Evolutionary conservation across 2,113 vertebrate genomes (phyloP), one percentile per base, ranked within the genome.

Genomic region (Perognathus longimembris): DNA sequence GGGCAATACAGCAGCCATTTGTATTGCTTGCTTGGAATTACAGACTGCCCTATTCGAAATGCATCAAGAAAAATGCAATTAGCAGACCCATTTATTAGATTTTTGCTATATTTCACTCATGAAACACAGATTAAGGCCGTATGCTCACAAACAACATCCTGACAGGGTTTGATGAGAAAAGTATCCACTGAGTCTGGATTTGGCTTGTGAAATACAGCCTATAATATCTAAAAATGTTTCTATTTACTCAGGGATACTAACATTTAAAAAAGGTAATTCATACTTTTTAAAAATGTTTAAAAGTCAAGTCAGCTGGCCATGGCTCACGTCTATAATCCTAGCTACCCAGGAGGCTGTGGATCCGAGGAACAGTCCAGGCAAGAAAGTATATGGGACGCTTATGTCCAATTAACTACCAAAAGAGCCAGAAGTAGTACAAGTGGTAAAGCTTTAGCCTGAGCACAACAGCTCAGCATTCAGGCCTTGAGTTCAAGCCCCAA

Each of bases 31-130:
- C 80, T 95, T 76, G 89, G 71, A 89, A 94, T 91, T 94, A 94
- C 54, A 90, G 87, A 69, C 76, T 77, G 84, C 73, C 74, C 76
- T 94, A 85, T 80, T 93, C 84, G 87, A 91, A 87, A 91, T 59
- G 77, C 57, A 86, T 79, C 63, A 84, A 66, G 84, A 96, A 94
- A 85, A 93, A 42, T 50, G 32, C 81, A 92, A 69, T 92, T 89
- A 89, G 85, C 40, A 71, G 84, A 80, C 84, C 92, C 76, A 84
- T 69, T 89, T 91, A 83, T 94, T 79, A 88, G 92, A 97, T 75
- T 90, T 93, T 91, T 93, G 57, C 67, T 83, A 50, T 64, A 90
- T 86, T 92, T 95, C 64, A 85, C 63, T 91, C 86, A 77, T 74
- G 57, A 94, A 92, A 92, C 42, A 80, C 76, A 9, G 26, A 77